Evolutionary conservation across 2,113 vertebrate genomes (phyloP), one percentile per base, ranked within the genome.

Genomic region (Lophotis ruficrista): DNA sequence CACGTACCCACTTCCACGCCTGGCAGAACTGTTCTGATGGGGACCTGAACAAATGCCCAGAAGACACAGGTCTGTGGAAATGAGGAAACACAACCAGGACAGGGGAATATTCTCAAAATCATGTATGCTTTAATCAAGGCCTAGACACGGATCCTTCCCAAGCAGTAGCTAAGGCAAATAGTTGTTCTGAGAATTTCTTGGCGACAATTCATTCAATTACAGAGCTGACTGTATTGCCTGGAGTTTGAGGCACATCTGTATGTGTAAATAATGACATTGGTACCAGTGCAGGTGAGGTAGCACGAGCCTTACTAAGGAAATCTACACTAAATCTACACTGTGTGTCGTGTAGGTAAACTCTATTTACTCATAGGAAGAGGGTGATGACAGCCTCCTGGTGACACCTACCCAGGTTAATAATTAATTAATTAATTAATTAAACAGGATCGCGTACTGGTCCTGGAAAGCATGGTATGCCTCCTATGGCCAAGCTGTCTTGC

Each of bases 171-270:
- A 37, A 83, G 27, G 10, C 28, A 14, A 79, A 24, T 2, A 50
- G 47, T 4, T 38, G 11, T 57, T 57, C 41, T 0, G 1, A 37
- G 16, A 66, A 73, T 66, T 85, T 73, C 9, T 62, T 65, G 41
- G 25, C 51, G 28, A 60, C 12, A 41, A 75, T 57, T 20, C 23
- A 45, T 18, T 30, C 41, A 9, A 5, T 62, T 25, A 41, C 12
- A 72, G 43, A 23, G 28, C 19, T 23, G 35, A 80, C 21, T 20
- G 13, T 19, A 15, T 45, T 37, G 18, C 10, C 50, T 28, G 0
- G 1, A 83, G 45, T 30, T 21, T 45, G 9, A 75, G 61, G 8
- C 21, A 54, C 0, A 1, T 14, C 16, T 61, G 2, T 9, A 3
- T 33, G 30, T 64, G 41, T 35, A 56, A 71, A 16, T 12, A 54